Conservation (phyloP, 2,888 invertebrate genomes). For the Argyresthia goedartella region DNA sequence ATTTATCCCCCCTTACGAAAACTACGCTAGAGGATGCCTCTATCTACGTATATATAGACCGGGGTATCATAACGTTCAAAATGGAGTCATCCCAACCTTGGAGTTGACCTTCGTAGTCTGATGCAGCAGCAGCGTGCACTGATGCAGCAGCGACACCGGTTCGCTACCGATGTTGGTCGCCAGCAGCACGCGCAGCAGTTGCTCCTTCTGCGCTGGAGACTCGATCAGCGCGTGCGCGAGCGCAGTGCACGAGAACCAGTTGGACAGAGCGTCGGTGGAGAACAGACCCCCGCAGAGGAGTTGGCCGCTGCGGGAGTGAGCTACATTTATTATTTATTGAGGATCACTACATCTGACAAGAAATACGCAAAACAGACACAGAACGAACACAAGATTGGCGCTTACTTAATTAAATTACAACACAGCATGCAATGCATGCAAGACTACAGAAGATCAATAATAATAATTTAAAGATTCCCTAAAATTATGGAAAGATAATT, state of each 20-base stretch:
- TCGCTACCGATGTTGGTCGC: conserved; percentile 87
- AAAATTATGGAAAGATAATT: too few relatives aligned
- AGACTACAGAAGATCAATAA: too few relatives aligned
- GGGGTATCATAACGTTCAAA: neutral
- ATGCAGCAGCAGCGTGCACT: conserved; percentile 87
- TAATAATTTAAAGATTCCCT: too few relatives aligned
- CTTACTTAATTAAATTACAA: too few relatives aligned
- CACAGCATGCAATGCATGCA: too few relatives aligned
- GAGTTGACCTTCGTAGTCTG: conserved; percentile 84
- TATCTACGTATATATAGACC: too few relatives aligned
- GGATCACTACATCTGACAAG: too few relatives aligned
- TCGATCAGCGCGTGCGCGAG: conserved; percentile 91
- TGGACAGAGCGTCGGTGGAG: conserved; percentile 87
- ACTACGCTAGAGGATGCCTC: too few relatives aligned
- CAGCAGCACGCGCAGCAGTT: conserved; percentile 89
- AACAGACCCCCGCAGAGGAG: conserved; percentile 93
- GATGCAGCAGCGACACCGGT: conserved; percentile 91
- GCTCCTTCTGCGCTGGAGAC: conserved; percentile 88
- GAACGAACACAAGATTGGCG: too few relatives aligned
- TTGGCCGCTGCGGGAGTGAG: conserved; percentile 74
- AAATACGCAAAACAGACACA: too few relatives aligned
- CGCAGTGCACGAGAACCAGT: conserved; percentile 96
- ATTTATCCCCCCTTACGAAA: too few relatives aligned
- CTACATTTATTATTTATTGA: too few relatives aligned
- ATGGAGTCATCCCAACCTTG: conserved; percentile 60